Base-by-base conservation (phyloP, 2,113 vertebrate genomes). In the Dermatemys mawii region DNA sequence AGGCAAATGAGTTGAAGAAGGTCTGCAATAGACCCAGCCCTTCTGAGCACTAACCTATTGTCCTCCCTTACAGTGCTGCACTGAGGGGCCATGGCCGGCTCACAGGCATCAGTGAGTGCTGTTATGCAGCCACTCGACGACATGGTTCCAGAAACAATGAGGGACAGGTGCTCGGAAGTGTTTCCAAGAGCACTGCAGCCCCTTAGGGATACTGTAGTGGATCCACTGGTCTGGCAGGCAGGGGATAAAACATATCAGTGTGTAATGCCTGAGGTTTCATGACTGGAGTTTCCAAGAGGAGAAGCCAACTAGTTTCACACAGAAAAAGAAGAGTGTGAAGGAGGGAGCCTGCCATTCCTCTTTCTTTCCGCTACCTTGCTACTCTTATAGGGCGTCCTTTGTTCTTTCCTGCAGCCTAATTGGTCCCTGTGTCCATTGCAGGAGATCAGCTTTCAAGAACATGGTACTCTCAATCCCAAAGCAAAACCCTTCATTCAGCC, bases 71-170 rank as follows among this genome's bases (percentile, higher is more conserved):
- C 35, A n/a, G 35, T 5, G 4, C 32, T 67, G 60, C 60, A 22
- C 54, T 32, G 14, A 55, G 29, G 1, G 22, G 5, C n/a, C 41
- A 35, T n/a, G 8, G 5, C 21, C 41, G 21, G 2, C 1, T 6
- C 19, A 53, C 19, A 85, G 21, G 0, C 3, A 16, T 41, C 60
- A 54, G 44, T 48, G n/a, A 79, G 38, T 27, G 21, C 32, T 75
- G 70, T n/a, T 75, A 26, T 11, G 8, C 63, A 14, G 35, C 13
- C 60, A 32, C 29, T 8, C n/a, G 35, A n/a, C 8, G 24, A 41
- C 26, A 22, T 75, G 70, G 10, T 44, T 75, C 38, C 24, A 75
- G 24, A 75, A 11, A 8, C 3, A 75, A 44, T 13, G 38, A 24
- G 70, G 19, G n/a, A 7, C 63, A 60, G 60, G 11, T n/a, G 14